phyloP scores from a whole-genome alignment of 2,888 invertebrate genomes.

The Selenia dentaria region DNA sequence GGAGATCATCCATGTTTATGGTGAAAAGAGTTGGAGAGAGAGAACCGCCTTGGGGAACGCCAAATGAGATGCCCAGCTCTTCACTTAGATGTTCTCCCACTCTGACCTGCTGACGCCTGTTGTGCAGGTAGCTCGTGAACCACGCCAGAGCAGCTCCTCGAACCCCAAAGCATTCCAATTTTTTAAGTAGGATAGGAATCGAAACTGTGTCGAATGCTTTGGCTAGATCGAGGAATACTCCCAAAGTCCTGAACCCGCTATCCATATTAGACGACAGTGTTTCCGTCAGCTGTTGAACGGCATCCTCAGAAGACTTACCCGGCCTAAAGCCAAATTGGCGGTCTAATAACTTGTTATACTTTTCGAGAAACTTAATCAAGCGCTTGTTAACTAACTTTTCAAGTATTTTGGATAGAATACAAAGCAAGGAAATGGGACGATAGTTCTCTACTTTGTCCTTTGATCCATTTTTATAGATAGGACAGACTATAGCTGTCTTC shows the following conservation, averaged over 20 bases:
- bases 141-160: conserved; percentile 4
- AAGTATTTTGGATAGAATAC: too few relatives aligned
- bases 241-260: background rate
- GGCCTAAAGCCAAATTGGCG: too few relatives aligned
- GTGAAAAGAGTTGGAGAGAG: conserved; percentile 6
- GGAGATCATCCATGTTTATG: background rate
- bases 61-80: background rate
- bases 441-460: too few relatives aligned
- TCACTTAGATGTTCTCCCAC: conserved; percentile 2
- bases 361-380: too few relatives aligned
- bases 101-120: conserved; percentile 4
- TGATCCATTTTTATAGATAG: too few relatives aligned
- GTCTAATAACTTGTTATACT: too few relatives aligned
- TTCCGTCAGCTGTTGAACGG: too few relatives aligned
- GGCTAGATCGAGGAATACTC: background rate
- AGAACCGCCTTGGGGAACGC: conserved; percentile 5
- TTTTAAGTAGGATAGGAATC: background rate
- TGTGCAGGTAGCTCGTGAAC: conserved; percentile 6
- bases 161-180: background rate
- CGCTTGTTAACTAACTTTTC: too few relatives aligned
- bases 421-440: too few relatives aligned
- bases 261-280: background rate
- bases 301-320: too few relatives aligned
- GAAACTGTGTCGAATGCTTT: too few relatives aligned
- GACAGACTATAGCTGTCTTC: too few relatives aligned